A percentile compares a stretch with the other conserved stretches of the same genome.
phyloP scores from a whole-genome alignment of 2,113 vertebrate genomes.

The Pipa parva region DNA sequence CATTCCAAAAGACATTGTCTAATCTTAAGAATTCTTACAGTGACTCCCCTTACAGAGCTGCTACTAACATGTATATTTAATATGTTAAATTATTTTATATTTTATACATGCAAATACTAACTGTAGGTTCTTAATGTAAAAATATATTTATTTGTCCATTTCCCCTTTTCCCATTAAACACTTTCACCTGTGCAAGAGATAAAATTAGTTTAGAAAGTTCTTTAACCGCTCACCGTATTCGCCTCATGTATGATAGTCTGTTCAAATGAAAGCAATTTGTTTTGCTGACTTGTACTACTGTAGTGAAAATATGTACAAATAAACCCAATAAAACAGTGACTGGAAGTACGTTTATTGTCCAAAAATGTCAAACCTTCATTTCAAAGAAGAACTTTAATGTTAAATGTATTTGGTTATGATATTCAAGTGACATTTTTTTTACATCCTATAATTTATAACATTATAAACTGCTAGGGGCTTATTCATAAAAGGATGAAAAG shows the following conservation, averaged over 20 bases:
- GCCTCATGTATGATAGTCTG: conserved; percentile 17
- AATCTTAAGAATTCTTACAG: neutral
- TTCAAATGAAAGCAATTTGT: conserved; percentile 8
- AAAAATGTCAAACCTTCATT: no score
- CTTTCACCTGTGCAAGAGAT: conserved; percentile 8
- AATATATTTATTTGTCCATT: conserved; percentile 31
- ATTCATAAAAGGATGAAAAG: no score
- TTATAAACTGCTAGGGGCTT: no score
- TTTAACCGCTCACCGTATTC: neutral
- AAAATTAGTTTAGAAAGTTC: conserved; percentile 19
- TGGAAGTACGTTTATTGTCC: no score
- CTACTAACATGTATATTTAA: conserved; percentile 31
- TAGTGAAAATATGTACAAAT: conserved; percentile 21
- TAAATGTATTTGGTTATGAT: no score
- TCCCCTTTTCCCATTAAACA: neutral
- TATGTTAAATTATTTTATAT: conserved; percentile 41
- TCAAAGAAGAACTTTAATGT: no score
- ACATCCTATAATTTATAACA: no score
- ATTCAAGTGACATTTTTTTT: no score
- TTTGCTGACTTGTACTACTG: conserved; percentile 27
- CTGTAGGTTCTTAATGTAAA: conserved; percentile 25
- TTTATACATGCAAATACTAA: conserved; percentile 41
- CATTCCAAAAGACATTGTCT: no score
- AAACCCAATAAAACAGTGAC: conserved; percentile 27
- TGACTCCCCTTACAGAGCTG: neutral